phyloP scores from a whole-genome alignment of 2,797 vertebrate species.

The Liparis tanakae region DNA sequence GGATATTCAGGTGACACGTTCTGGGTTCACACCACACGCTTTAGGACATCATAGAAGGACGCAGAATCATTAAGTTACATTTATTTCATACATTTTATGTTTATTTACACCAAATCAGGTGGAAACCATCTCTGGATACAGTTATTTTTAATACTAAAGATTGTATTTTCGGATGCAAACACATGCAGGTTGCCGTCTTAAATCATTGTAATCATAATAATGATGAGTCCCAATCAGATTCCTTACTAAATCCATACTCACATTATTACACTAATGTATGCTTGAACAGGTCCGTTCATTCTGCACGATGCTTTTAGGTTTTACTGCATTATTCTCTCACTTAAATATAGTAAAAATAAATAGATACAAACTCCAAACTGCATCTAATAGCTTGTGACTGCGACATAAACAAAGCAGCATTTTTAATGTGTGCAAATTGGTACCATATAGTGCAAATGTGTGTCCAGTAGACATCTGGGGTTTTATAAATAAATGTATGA shows the following conservation, averaged over 20 bases:
- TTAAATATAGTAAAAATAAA: too few relatives aligned
- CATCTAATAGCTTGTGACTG: not conserved
- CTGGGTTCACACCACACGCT: not conserved
- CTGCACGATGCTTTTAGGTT: not conserved
- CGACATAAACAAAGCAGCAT: not conserved
- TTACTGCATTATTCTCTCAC: not conserved
- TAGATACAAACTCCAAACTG: not conserved
- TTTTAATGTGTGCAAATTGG: not conserved
- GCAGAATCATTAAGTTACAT: not conserved
- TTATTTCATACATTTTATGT: not conserved
- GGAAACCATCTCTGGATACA: not conserved
- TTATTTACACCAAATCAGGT: not conserved
- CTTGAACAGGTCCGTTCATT: not conserved
- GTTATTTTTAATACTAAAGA: not conserved
- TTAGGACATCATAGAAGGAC: not conserved
- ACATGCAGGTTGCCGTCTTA: not conserved
- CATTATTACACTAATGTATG: not conserved
- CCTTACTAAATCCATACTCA: not conserved
- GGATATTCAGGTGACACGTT: not conserved
- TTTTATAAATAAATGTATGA: not conserved
- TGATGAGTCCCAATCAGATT: not conserved
- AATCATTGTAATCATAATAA: too few relatives aligned
- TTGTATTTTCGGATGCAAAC: conserved; percentile 4
- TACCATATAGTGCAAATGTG: not conserved
- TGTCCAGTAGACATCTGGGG: not conserved